phyloP scores from a whole-genome alignment of 1,140 invertebrate genomes.

The Eubasilissa regina region DNA sequence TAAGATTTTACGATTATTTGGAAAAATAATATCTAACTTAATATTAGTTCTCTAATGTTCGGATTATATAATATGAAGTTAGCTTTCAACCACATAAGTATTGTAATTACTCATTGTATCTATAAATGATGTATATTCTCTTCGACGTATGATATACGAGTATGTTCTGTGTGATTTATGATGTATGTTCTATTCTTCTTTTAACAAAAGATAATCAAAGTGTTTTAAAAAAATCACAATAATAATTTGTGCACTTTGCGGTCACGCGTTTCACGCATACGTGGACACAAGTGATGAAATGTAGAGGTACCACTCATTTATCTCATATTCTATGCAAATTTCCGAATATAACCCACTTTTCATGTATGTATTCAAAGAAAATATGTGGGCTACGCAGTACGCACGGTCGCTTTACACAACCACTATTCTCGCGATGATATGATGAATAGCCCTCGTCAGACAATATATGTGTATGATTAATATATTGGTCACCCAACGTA shows the following conservation, averaged over 20 bases:
- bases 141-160: no score
- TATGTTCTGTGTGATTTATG: no score
- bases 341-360: not conserved
- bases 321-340: slow-evolving; percentile 11
- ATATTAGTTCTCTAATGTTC: no score
- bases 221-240: not conserved
- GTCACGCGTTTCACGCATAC: not conserved
- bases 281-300: not conserved
- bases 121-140: not conserved
- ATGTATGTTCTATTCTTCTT: not conserved
- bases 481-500: no score
- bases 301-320: not conserved
- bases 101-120: no score
- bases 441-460: not conserved
- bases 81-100: no score
- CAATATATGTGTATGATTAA: not conserved
- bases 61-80: no score
- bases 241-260: slow-evolving; percentile 2
- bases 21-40: no score
- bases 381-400: not conserved
- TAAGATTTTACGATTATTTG: no score
- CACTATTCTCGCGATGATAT: not conserved
- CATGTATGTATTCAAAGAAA: not conserved
- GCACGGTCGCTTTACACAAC: not conserved
- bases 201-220: not conserved